These are phyloP conservation scores for Notechis scutatus DNA, from an alignment of 2,113 vertebrate genomes.

Conservation along the genomic window DNA sequence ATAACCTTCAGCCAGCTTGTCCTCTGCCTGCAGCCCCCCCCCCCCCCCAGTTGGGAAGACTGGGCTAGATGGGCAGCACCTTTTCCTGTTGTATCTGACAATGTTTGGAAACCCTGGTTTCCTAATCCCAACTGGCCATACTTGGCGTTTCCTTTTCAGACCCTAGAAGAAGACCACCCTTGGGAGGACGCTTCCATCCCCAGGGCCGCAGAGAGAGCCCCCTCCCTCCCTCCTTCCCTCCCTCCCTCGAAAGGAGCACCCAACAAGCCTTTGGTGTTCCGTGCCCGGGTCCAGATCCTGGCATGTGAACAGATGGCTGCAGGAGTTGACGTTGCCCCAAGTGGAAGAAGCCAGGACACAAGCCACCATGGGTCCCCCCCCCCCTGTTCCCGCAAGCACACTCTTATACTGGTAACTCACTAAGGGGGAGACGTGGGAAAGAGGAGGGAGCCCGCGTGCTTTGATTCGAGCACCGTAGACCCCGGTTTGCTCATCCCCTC, in stretches of 20 bases:
- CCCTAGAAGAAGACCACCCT: background rate
- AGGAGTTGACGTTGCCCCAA: background rate
- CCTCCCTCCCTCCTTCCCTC: background rate
- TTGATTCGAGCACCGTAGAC: background rate
- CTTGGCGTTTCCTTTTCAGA: background rate
- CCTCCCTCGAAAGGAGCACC: background rate
- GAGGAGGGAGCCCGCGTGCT: background rate
- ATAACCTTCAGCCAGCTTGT: background rate
- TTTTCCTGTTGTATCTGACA: background rate
- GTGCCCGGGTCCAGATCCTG: background rate
- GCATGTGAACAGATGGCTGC: background rate
- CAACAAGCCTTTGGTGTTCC: background rate
- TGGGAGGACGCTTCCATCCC: background rate
- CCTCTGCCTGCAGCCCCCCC: background rate
- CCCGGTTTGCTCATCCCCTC: background rate
- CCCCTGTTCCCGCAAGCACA: background rate
- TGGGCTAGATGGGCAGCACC: background rate
- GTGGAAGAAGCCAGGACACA: background rate
- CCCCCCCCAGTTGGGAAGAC: background rate
- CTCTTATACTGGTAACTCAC: background rate
- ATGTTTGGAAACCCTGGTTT: background rate
- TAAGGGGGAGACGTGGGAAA: background rate
- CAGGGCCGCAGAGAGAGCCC: background rate
- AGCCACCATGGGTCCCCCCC: background rate
- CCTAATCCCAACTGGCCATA: background rate